Conservation (phyloP, 2,888 invertebrate genomes). For the Neuroscelio doddi region DNA sequence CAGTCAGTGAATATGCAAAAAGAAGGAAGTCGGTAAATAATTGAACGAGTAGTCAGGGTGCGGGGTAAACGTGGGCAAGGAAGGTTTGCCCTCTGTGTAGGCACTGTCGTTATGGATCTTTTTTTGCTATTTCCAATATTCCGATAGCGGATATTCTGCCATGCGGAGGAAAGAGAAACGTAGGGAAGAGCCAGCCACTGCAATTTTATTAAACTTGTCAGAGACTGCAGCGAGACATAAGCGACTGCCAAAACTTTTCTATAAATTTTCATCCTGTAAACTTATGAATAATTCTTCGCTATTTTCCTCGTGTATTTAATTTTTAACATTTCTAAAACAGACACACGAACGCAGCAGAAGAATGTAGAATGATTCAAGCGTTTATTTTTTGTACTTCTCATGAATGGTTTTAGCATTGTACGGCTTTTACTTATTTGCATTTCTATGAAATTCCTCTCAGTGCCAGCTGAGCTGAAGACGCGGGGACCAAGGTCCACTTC, state of each 20-base stretch:
- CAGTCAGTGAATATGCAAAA: conserved; percentile 21
- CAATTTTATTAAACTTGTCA: conserved; percentile 34
- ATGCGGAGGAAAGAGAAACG: conserved; percentile 38
- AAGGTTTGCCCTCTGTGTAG: background rate
- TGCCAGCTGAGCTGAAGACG: too few relatives aligned
- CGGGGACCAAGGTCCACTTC: too few relatives aligned
- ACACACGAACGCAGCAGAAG: too few relatives aligned
- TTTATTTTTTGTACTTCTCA: too few relatives aligned
- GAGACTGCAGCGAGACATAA: conserved; percentile 25
- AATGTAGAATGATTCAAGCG: too few relatives aligned
- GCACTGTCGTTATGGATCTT: conserved; percentile 30
- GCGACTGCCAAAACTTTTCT: conserved; percentile 34
- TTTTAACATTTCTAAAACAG: background rate
- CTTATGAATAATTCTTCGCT: conserved; percentile 34
- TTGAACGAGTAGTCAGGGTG: conserved; percentile 36
- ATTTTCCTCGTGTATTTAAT: conserved; percentile 17
- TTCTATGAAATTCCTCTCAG: too few relatives aligned
- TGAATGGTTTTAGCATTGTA: too few relatives aligned
- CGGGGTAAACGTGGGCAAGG: background rate
- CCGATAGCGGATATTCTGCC: conserved; percentile 13
- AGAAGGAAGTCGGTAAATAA: conserved; percentile 34
- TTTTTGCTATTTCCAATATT: conserved; percentile 50
- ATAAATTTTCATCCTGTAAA: conserved; percentile 31
- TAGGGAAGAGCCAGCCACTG: conserved; percentile 36
- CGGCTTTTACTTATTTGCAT: too few relatives aligned